These are phyloP conservation scores for Oreotrochilus melanogaster DNA, from an alignment of 2,113 vertebrate genomes.

Conservation along the genomic window DNA sequence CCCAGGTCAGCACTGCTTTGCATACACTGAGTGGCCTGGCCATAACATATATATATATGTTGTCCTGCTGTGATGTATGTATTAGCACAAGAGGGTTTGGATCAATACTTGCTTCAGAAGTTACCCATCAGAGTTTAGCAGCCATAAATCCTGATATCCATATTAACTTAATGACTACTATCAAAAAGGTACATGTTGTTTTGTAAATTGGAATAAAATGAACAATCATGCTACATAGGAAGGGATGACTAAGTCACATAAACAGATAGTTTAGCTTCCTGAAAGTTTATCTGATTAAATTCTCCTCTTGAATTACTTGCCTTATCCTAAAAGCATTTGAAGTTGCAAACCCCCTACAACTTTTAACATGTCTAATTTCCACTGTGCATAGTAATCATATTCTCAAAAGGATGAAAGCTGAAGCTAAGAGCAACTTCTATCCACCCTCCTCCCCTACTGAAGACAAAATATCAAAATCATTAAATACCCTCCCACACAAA, in stretches of 20 bases:
- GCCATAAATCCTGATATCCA: neutral
- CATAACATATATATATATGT: neutral
- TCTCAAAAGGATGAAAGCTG: neutral
- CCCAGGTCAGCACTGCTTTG: neutral
- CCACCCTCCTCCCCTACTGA: neutral
- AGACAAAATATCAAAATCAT: conserved; percentile 35
- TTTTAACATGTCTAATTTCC: conserved; percentile 39
- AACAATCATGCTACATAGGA: conserved; percentile 45
- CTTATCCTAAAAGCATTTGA: conserved; percentile 23
- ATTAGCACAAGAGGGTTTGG: neutral
- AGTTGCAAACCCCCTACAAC: neutral
- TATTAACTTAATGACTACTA: conserved; percentile 27
- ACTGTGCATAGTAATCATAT: neutral
- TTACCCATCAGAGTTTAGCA: neutral
- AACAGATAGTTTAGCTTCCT: conserved; percentile 3
- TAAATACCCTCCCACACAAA: conserved; percentile 27
- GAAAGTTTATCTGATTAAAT: neutral
- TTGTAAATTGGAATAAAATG: conserved; percentile 40
- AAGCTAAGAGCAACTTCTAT: neutral
- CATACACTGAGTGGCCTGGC: neutral
- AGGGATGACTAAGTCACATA: conserved; percentile 39
- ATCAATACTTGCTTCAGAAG: neutral
- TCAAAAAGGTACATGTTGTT: conserved; percentile 13
- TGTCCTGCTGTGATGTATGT: neutral
- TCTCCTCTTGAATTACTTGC: neutral